Evolutionary conservation across 2,888 invertebrate species (phyloP).

Genomic region (Athalia rosae): DNA sequence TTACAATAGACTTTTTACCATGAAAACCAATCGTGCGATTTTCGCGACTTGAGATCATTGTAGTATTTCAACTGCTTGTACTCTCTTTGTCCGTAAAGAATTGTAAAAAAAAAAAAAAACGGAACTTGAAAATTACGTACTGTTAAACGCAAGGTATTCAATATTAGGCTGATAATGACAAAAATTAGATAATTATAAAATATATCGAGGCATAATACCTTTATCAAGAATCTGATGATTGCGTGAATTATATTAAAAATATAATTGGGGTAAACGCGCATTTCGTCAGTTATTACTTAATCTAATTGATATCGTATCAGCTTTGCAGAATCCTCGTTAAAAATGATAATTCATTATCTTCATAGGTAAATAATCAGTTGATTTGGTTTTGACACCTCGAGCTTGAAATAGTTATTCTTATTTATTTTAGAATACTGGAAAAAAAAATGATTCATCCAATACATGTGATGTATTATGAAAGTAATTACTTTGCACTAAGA

Average conservation of each 20-base stretch:
- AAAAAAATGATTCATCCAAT: constrained; percentile 11
- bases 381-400: constrained; percentile 40
- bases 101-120: not conserved
- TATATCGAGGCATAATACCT: constrained; percentile 29
- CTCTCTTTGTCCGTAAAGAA: not conserved
- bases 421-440: constrained; percentile 46
- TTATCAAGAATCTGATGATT: constrained; percentile 20
- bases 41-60: not conserved
- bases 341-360: constrained; percentile 31
- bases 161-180: constrained; percentile 40
- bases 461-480: constrained; percentile 45
- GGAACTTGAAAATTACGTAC: constrained; percentile 31
- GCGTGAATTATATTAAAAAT: constrained; percentile 43
- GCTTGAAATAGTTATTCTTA: constrained; percentile 49
- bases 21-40: constrained; percentile 11
- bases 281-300: constrained; percentile 29
- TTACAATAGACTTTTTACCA: constrained; percentile 17
- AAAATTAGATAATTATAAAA: constrained; percentile 28
- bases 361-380: not conserved
- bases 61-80: constrained; percentile 16
- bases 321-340: constrained; percentile 38
- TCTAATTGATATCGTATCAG: constrained; percentile 38
- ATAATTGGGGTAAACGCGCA: constrained; percentile 40
- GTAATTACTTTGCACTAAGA: constrained; percentile 49
- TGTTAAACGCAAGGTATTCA: constrained; percentile 31